Conservation (phyloP, 2,888 invertebrate genomes). For the Napeogenes inachia region DNA sequence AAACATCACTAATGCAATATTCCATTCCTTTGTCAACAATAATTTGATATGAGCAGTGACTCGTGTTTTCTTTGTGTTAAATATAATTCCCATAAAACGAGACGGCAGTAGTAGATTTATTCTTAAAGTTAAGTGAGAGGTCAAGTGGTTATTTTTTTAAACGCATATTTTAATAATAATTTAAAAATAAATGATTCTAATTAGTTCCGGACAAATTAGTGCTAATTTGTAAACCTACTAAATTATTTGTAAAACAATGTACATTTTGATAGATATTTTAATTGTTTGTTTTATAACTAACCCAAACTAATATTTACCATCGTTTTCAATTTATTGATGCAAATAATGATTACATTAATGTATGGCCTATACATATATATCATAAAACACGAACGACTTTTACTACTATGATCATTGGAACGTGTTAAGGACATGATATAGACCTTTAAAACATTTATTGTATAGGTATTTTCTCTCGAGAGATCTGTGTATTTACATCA, state of each 20-base stretch:
- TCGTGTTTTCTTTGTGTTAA: constrained; percentile 4
- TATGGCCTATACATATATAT: too few species aligned
- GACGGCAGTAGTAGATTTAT: background rate
- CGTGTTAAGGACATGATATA: too few species aligned
- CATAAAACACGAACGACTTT: too few species aligned
- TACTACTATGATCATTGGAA: too few species aligned
- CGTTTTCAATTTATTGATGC: too few species aligned
- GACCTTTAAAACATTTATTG: too few species aligned
- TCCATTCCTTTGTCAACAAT: constrained; percentile 31
- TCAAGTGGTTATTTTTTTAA: background rate
- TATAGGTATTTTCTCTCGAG: too few species aligned
- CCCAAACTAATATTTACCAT: too few species aligned
- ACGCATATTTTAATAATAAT: background rate
- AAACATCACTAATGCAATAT: constrained; percentile 30
- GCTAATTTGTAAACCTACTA: background rate
- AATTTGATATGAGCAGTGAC: constrained; percentile 33
- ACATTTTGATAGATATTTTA: background rate
- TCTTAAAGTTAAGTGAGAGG: background rate
- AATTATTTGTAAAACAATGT: background rate
- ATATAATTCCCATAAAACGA: background rate
- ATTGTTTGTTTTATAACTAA: background rate
- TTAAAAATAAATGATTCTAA: background rate
- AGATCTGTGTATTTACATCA: too few species aligned
- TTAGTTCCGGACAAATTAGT: background rate
- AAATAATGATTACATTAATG: too few species aligned